A percentile compares a stretch with the other conserved stretches of the same genome.
phyloP scores from a whole-genome alignment of 2,113 vertebrate species.

The Tetrax tetrax region DNA sequence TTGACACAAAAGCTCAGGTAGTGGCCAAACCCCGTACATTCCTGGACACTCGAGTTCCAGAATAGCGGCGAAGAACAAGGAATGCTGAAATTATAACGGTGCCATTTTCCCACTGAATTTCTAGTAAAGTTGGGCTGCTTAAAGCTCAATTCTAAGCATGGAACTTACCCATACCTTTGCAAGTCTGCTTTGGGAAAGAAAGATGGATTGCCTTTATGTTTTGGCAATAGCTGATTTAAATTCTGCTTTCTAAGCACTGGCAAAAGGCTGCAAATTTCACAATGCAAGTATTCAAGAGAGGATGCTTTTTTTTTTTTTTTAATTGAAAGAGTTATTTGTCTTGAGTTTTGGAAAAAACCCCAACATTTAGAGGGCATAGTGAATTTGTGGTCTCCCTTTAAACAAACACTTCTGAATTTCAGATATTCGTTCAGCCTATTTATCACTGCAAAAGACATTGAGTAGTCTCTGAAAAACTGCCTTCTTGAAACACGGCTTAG shows the following conservation, averaged over 20 bases:
- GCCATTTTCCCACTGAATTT: neutral
- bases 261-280: neutral
- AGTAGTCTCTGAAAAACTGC: neutral
- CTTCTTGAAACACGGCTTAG: neutral
- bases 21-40: neutral
- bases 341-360: neutral
- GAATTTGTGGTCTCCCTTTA: neutral
- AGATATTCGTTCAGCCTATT: neutral
- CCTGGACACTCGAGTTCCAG: neutral
- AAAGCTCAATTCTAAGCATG: neutral
- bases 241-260: slow-evolving; percentile 37
- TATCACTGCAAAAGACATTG: neutral
- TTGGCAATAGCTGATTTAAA: neutral
- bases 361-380: neutral
- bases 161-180: neutral
- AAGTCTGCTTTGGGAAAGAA: neutral
- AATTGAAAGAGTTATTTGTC: slow-evolving; percentile 15
- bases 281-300: neutral
- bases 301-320: neutral
- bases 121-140: neutral
- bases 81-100: neutral
- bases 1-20: neutral
- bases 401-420: slow-evolving; percentile 8
- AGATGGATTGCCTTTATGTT: neutral
- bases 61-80: neutral